Evolutionary conservation across 1,140 invertebrate species (phyloP), one percentile per base, ranked within the genome.

Genomic region (Drosophila sulfurigaster): DNA sequence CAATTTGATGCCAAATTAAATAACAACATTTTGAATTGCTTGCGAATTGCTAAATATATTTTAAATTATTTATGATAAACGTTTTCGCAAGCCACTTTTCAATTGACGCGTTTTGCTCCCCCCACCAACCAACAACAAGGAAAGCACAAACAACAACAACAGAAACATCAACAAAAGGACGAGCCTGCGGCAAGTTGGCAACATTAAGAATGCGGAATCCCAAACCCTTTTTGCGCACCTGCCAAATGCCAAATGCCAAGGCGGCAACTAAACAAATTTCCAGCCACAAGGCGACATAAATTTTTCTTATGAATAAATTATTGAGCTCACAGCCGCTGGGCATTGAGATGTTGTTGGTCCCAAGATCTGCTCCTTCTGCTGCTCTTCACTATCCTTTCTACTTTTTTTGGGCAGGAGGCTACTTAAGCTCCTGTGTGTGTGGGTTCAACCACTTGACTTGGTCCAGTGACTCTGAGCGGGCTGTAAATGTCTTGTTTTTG

Each of bases 281-380:
- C 30, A 71, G 67, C 75, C 82, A 79, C 68, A 74, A 88, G 82
- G 80, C 80, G 80, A 80, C 79, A 86, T 88, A 88, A 88, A 83
- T 83, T 88, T 78, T 75, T 88, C 68, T 80, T 82, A 87, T 87
- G 80, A 87, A 87, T 87, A 87, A 87, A 87, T 88, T 88, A 88
- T 88, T 65, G 69, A 65, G 46, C 71, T 43, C 49, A 48, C 41
- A 43, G 62, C 66, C 73, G 28, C 7, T 25, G 67, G 52, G 73
- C 35, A 60, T 68, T 74, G 63, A 43, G 32, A 10, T 11, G 20
- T 32, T 10, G 3, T 15, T 51, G n/a, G 52, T 51, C 54, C 54
- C 7, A 41, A 15, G 35, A 32, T 11, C 3, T 16, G 30, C 15
- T 68, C 45, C 13, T 30, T 32, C 32, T 11, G 15, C n/a, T 15